Conservation (phyloP, 2,113 vertebrate species). For the Procavia capensis region DNA sequence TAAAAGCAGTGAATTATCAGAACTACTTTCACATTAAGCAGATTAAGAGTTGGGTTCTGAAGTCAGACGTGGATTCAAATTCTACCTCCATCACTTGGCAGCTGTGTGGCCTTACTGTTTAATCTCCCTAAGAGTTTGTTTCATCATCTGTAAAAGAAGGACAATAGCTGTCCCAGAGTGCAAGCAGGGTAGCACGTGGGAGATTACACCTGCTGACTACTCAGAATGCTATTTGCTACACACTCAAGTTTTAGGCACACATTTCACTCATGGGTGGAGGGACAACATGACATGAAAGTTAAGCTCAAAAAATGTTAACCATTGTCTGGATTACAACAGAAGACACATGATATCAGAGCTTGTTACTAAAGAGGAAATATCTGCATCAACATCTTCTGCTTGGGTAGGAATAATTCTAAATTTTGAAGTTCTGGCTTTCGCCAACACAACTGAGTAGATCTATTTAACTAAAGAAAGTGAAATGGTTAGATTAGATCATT, state of each 20-base stretch:
- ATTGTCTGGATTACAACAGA: not conserved
- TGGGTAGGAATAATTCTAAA: not conserved
- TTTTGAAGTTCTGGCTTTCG: not conserved
- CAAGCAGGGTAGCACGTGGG: not conserved
- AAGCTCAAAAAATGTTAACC: not conserved
- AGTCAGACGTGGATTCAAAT: slow-evolving; percentile 1
- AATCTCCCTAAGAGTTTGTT: not conserved
- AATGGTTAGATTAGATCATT: not conserved
- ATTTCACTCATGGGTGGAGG: not conserved
- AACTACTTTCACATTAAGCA: slow-evolving; percentile 23
- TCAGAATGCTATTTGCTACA: not conserved
- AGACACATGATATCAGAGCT: not conserved
- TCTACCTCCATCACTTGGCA: not conserved
- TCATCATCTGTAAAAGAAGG: not conserved
- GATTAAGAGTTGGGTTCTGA: not conserved
- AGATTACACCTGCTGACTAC: not conserved
- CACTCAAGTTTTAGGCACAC: not conserved
- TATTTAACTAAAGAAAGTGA: slow-evolving; percentile 13
- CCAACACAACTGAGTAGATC: not conserved
- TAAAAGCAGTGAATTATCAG: not conserved
- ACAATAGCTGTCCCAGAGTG: not conserved
- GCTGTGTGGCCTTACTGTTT: not conserved
- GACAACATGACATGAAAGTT: not conserved
- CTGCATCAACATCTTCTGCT: not conserved
- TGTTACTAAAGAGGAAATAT: not conserved